A percentile compares a stretch with the other conserved stretches of the same genome.
These are phyloP conservation scores for Drosophila rhopaloa DNA, from an alignment of 1,140 invertebrate species.

Conservation along the genomic window DNA sequence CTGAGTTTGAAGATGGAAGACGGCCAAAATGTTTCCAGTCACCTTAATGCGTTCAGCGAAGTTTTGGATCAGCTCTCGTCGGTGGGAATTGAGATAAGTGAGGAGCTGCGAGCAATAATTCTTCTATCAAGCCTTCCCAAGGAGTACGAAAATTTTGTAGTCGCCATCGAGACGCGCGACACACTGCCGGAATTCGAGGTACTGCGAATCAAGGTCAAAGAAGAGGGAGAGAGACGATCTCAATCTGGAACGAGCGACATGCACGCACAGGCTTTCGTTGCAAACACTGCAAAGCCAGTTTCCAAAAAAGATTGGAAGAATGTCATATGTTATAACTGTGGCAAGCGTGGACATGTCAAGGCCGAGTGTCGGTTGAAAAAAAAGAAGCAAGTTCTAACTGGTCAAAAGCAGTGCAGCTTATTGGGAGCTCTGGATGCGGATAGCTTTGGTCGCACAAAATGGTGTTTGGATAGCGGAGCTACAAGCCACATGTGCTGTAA, in stretches of 20 bases:
- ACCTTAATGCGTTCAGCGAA: neutral
- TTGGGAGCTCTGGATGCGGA: neutral
- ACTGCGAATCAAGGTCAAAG: neutral
- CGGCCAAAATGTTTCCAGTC: constrained; percentile 6
- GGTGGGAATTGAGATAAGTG: too few relatives aligned
- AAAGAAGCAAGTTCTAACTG: neutral
- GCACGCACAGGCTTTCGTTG: neutral
- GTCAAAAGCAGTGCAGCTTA: constrained; percentile 5
- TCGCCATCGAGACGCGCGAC: constrained; percentile 1
- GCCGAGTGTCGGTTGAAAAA: neutral
- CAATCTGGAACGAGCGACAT: neutral
- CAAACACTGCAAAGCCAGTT: neutral
- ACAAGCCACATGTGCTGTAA: too few relatives aligned
- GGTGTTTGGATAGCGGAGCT: too few relatives aligned
- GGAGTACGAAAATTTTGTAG: constrained; percentile 2
- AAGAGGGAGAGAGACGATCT: neutral
- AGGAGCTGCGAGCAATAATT: too few relatives aligned
- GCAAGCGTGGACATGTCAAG: too few relatives aligned
- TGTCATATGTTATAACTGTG: too few relatives aligned
- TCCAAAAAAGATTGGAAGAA: neutral
- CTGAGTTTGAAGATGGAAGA: neutral
- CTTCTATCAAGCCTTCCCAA: neutral
- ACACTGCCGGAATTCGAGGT: neutral
- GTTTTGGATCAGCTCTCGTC: too few relatives aligned
- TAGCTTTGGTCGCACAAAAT: neutral